phyloP scores from a whole-genome alignment of 2,113 vertebrate genomes.

The Oplegnathus fasciatus region DNA sequence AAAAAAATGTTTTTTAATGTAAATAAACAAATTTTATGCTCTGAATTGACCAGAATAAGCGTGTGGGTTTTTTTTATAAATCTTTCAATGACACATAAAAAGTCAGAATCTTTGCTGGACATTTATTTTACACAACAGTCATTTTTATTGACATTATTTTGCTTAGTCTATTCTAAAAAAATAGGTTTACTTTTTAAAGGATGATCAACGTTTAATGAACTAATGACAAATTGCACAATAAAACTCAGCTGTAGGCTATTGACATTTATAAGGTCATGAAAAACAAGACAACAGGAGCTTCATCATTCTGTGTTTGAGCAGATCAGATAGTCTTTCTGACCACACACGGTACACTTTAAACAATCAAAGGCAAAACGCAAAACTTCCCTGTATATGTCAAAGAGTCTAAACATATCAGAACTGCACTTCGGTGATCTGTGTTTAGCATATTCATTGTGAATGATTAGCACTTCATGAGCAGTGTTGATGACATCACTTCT shows the following conservation, averaged over 20 bases:
- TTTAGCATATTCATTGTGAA: neutral
- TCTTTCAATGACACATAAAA: neutral
- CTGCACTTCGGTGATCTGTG: conserved; percentile 51
- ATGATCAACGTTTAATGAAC: neutral
- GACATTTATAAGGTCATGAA: neutral
- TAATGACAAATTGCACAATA: neutral
- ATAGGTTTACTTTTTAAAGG: neutral
- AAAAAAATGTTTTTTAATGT: conserved; percentile 70
- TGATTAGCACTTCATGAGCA: neutral
- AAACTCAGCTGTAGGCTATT: neutral
- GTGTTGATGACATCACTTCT: conserved; percentile 69
- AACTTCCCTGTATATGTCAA: neutral
- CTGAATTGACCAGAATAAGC: neutral
- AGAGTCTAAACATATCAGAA: neutral
- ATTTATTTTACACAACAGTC: conserved; percentile 15
- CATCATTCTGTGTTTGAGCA: neutral
- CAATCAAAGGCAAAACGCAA: conserved; percentile 3
- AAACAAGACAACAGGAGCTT: neutral
- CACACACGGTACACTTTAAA: conserved; percentile 5
- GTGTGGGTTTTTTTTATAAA: neutral
- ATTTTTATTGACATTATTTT: conserved; percentile 2
- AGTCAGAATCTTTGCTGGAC: neutral
- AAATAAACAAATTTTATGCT: conserved; percentile 76
- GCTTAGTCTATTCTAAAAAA: conserved; percentile 19
- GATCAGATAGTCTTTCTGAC: neutral